Evolutionary conservation across 2,113 vertebrate genomes (phyloP).

Genomic region (Perca fluviatilis): DNA sequence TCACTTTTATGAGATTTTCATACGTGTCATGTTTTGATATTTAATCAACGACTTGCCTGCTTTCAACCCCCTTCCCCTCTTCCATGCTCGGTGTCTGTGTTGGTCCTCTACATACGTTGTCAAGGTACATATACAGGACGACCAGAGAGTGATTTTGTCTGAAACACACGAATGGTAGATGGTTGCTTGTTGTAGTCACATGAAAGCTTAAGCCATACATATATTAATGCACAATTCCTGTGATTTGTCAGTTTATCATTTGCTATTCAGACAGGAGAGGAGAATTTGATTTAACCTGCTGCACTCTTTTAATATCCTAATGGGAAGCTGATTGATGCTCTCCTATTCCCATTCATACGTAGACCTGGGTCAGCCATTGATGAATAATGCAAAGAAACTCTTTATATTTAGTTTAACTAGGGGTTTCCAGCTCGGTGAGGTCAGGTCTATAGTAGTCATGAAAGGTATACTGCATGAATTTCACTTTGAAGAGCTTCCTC

Average conservation of each 20-base stretch:
- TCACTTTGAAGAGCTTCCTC: background rate
- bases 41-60: slow-evolving; percentile 21
- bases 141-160: background rate
- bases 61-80: background rate
- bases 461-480: background rate
- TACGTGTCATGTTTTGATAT: slow-evolving; percentile 50
- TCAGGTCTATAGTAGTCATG: slow-evolving; percentile 31
- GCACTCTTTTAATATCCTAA: slow-evolving; percentile 33
- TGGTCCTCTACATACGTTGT: background rate
- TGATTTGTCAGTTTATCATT: slow-evolving; percentile 34
- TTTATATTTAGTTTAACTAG: slow-evolving; percentile 40
- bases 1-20: slow-evolving; percentile 50
- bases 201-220: background rate
- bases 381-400: slow-evolving; percentile 63
- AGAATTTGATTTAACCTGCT: slow-evolving; percentile 41
- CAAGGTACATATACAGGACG: background rate
- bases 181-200: background rate
- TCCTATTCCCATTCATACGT: slow-evolving; percentile 23
- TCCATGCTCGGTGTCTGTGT: background rate
- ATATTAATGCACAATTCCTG: slow-evolving; percentile 25
- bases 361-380: slow-evolving; percentile 21
- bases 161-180: background rate
- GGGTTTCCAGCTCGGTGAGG: slow-evolving; percentile 31
- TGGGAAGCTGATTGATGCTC: slow-evolving; percentile 35
- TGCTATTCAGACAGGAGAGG: slow-evolving; percentile 31